Evolutionary conservation across 2,797 vertebrate species (phyloP).

Genomic region (Periophthalmus magnuspinnatus): DNA sequence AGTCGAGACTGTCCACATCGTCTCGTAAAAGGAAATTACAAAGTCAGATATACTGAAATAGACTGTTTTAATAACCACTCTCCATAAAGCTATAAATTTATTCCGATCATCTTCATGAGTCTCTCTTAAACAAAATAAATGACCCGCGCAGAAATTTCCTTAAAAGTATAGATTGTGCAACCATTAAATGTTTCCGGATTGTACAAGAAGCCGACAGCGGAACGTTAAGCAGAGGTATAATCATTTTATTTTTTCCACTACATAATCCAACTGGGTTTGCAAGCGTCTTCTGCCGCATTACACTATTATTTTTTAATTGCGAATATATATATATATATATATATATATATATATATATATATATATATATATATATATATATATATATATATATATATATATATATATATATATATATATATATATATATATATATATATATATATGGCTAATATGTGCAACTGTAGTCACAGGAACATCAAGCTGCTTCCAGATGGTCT

Average conservation of each 20-base stretch:
- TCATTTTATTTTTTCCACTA: no score
- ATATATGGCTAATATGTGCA: no score
- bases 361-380: no score
- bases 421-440: no score
- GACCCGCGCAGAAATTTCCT: constrained; percentile 12
- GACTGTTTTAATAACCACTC: constrained; percentile 33
- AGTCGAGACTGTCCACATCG: neutral
- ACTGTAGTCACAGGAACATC: no score
- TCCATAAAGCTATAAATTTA: neutral
- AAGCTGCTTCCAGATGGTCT: no score
- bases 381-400: no score
- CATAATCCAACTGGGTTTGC: no score
- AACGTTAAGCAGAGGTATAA: no score
- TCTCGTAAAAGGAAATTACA: neutral
- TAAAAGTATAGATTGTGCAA: constrained; percentile 32
- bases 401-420: no score
- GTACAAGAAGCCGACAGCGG: neutral
- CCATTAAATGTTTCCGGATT: constrained; percentile 55
- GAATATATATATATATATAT: no score
- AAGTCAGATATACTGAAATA: neutral
- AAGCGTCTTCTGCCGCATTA: neutral
- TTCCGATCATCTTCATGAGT: constrained; percentile 4
- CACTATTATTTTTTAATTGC: neutral
- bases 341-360: no score
- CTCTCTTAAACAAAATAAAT: constrained; percentile 18